Conservation (phyloP, 2,113 vertebrate species). For the Procavia capensis region DNA sequence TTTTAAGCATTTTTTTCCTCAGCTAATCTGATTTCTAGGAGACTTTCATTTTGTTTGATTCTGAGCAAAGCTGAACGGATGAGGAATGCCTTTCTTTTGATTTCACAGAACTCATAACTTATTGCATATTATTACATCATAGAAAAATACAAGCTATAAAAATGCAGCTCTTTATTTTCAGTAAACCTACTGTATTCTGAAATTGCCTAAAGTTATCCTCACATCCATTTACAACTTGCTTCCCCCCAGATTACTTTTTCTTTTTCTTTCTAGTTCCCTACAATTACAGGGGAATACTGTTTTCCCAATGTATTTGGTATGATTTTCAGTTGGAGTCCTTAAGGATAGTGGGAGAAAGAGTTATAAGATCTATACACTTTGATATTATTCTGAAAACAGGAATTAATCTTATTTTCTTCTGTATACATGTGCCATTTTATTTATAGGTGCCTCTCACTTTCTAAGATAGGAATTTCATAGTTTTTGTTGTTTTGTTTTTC, state of each 20-base stretch:
- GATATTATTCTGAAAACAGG: not conserved
- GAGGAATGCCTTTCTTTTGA: not conserved
- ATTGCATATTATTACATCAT: not conserved
- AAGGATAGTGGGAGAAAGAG: not conserved
- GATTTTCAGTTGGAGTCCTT: not conserved
- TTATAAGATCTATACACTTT: not conserved
- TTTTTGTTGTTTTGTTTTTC: not conserved
- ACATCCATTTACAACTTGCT: not conserved
- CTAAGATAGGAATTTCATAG: not conserved
- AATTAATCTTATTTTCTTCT: not conserved
- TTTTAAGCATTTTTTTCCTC: not conserved
- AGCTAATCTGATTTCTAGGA: not conserved
- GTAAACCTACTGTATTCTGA: not conserved
- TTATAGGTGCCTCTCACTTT: not conserved
- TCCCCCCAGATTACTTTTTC: not conserved
- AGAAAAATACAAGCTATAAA: not conserved
- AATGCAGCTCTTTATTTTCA: not conserved
- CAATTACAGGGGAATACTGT: not conserved
- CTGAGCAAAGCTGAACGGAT: not conserved
- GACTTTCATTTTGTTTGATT: not conserved
- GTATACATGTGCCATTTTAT: not conserved
- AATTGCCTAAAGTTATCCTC: not conserved
- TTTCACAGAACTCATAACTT: not conserved
- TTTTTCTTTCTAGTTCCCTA: not conserved
- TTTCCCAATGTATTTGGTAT: not conserved